These are phyloP conservation scores for Stenotaenia linearis DNA, from an alignment of 2,888 invertebrate genomes.

Conservation along the genomic window DNA sequence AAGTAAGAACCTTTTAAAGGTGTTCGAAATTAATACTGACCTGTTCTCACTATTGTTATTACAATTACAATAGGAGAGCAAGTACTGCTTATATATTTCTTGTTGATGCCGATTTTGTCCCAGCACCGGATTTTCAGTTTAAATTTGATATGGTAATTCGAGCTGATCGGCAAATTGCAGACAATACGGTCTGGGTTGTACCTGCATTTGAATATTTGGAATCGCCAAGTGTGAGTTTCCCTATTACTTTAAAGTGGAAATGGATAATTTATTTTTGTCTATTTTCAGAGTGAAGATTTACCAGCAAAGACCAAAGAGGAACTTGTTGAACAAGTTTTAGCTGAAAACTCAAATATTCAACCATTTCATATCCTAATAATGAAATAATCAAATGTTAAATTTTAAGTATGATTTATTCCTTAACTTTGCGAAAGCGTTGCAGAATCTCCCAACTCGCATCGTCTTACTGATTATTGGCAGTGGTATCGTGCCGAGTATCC, in stretches of 20 bases:
- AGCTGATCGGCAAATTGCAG: background rate
- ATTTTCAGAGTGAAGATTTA: slow-evolving; percentile 21
- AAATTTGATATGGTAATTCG: slow-evolving; percentile 30
- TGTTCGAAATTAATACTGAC: background rate
- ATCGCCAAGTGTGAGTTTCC: slow-evolving; percentile 30
- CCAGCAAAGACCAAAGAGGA: slow-evolving; percentile 30
- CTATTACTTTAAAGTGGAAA: background rate
- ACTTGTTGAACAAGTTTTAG: slow-evolving; percentile 28
- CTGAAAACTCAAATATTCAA: slow-evolving; percentile 31
- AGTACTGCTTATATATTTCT: slow-evolving; percentile 16
- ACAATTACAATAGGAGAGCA: background rate
- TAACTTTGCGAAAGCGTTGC: background rate
- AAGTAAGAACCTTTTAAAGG: background rate
- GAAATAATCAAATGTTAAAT: background rate
- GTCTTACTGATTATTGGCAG: slow-evolving; percentile 31
- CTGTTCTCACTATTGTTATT: too few species aligned
- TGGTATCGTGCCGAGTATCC: slow-evolving; percentile 30
- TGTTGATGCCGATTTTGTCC: slow-evolving; percentile 24
- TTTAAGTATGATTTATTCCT: background rate
- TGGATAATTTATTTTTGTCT: too few species aligned
- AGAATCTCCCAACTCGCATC: slow-evolving; percentile 30
- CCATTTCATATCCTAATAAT: slow-evolving; percentile 30
- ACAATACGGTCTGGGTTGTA: slow-evolving; percentile 30
- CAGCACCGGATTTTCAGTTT: slow-evolving; percentile 21
- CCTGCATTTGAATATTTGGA: slow-evolving; percentile 31